Conservation (phyloP, 2,888 invertebrate species). For the Ectobius pallidus region DNA sequence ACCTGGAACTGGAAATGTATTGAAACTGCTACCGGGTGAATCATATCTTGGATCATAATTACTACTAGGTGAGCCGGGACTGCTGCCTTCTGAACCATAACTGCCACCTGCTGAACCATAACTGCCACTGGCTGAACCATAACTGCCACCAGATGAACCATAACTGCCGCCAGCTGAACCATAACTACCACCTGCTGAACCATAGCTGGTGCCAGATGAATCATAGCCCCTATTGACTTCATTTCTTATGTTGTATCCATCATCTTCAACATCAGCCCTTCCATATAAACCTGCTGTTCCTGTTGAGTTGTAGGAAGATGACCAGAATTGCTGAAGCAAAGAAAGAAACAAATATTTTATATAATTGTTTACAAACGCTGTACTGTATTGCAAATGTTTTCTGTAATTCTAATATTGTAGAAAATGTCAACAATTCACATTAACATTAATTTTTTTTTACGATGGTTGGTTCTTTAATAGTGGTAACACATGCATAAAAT, state of each 20-base stretch:
- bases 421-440: no score
- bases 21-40: conserved; percentile 56
- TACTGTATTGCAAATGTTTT: no score
- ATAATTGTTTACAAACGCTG: no score
- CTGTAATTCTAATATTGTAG: no score
- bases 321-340: conserved; percentile 18
- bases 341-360: neutral
- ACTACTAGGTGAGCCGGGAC: neutral
- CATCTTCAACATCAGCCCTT: neutral
- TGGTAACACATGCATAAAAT: no score
- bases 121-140: neutral
- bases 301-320: neutral
- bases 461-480: no score
- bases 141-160: neutral
- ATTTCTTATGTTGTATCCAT: neutral
- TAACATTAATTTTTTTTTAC: no score
- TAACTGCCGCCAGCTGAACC: neutral
- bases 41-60: no score
- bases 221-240: neutral
- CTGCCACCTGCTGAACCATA: neutral
- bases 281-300: conserved; percentile 13
- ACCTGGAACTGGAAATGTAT: conserved; percentile 57
- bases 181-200: neutral
- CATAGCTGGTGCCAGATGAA: conserved; percentile 54
- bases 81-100: neutral